A percentile compares a stretch with the other conserved stretches of the same genome.
Evolutionary conservation across 2,797 vertebrate genomes (phyloP).

Genomic region (Chelidonichthys spinosus): DNA sequence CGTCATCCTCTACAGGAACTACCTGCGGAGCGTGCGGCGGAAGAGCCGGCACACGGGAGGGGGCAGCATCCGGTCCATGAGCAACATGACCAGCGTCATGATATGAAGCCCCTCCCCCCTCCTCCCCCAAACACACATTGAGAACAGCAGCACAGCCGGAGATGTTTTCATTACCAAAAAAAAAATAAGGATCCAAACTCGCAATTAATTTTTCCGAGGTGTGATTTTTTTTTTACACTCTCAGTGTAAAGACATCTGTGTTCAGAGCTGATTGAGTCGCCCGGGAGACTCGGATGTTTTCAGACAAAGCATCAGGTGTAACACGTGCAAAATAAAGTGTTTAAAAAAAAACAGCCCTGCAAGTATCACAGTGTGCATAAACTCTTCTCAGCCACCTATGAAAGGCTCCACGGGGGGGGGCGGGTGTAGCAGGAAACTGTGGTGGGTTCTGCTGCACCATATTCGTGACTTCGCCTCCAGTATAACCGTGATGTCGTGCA

Average conservation of each 20-base stretch:
- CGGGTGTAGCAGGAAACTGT: constrained; percentile 45
- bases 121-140: too few species aligned
- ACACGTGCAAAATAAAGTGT: constrained; percentile 61
- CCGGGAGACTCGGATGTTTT: constrained; percentile 76
- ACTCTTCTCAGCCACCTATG: constrained; percentile 2
- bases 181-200: constrained; percentile 66
- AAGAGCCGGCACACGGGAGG: constrained; percentile 90
- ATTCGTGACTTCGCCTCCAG: constrained; percentile 4
- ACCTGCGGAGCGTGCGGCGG: constrained; percentile 92
- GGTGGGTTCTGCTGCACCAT: constrained; percentile 19
- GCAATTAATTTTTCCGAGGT: constrained; percentile 75
- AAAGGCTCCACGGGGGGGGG: not conserved
- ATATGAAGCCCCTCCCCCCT: constrained; percentile 77
- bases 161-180: too few species aligned
- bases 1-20: constrained; percentile 96
- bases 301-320: constrained; percentile 56
- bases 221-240: constrained; percentile 72
- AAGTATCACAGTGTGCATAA: constrained; percentile 24
- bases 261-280: constrained; percentile 79
- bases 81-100: constrained; percentile 92
- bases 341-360: constrained; percentile 23
- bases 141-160: too few species aligned
- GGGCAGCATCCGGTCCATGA: constrained; percentile 91
- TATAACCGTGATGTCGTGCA: constrained; percentile 10
- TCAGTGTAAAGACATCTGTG: constrained; percentile 81